Evolutionary conservation across 1,140 invertebrate genomes (phyloP).

Genomic region (Amyelois transitella): DNA sequence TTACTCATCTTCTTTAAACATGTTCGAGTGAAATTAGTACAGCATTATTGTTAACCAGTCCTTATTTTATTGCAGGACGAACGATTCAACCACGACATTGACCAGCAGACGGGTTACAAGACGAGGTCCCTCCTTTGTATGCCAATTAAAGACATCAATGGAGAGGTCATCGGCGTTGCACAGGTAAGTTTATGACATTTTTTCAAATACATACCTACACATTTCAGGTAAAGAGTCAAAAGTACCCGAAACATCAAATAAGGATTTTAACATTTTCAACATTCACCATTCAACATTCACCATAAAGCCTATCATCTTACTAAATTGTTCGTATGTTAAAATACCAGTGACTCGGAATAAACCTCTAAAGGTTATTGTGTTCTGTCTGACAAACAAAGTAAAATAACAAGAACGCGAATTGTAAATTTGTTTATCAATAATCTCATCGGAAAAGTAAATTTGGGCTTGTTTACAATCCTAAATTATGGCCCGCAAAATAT

Average conservation of each 20-base stretch:
- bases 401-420: background rate
- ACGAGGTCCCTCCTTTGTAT: constrained; percentile 94
- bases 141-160: constrained; percentile 95
- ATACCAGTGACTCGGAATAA: background rate
- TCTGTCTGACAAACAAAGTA: background rate
- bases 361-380: background rate
- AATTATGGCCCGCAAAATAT: constrained; percentile 7
- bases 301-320: too few species aligned
- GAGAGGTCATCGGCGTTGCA: constrained; percentile 96
- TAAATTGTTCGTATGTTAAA: too few species aligned
- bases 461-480: constrained; percentile 10
- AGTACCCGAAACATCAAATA: too few species aligned
- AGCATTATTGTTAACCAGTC: too few species aligned
- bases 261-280: too few species aligned
- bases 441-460: constrained; percentile 9
- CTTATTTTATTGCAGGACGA: constrained; percentile 80
- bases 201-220: background rate
- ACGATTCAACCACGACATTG: constrained; percentile 95
- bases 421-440: background rate
- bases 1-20: too few species aligned
- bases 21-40: background rate
- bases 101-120: constrained; percentile 93
- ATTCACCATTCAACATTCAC: too few species aligned
- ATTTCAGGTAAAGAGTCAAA: too few species aligned
- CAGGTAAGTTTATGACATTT: constrained; percentile 79